Base-by-base conservation (phyloP, 1,140 invertebrate genomes). In the Listronotus bonariensis region DNA sequence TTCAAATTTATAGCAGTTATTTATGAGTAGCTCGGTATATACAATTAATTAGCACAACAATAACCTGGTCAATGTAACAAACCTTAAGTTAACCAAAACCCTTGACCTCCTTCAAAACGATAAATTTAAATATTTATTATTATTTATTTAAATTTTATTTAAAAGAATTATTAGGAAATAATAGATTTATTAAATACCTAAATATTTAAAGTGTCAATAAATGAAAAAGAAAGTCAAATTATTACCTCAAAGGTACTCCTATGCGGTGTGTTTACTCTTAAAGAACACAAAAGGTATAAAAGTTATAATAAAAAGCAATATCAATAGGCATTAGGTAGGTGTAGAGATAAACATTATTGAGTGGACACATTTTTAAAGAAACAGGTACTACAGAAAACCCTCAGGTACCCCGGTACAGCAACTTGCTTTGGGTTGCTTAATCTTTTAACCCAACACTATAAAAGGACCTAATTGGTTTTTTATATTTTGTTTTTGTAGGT, bases 271-370 rank as follows among this genome's bases (percentile, higher is more conserved):
- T 64, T 64, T 64, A 49, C 45, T 56, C 18, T 55, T 15, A 49
- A 56, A 56, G 17, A 12, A 32, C 20, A 64, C 61, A 55, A 64
- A 56, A 64, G 61, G 20, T 20, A 31, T 41, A 41, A 31, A 38
- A 55, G 61, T n/a, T n/a, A n/a, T n/a, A n/a, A n/a, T n/a, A n/a
- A n/a, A n/a, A n/a, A 34, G 26, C 7, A 40, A 41, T 36, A 64
- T 64, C 61, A 64, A 56, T 64, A 41, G 53, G 52, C 32, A 46
- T 56, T 64, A 32, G 53, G 61, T 64, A 64, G 52, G 52, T 55
- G 52, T 32, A 63, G 62, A 55, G 62, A 65, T 57, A 56, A 65
- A 65, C 41, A 65, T 65, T 57, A 63, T 63, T 63, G 60, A 63
- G 60, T 55, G 62, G 45, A 57, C 62, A 36, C 40, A 52, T 62